Conservation (phyloP, 1,140 invertebrate species). For the Philopotamus ludificatus region DNA sequence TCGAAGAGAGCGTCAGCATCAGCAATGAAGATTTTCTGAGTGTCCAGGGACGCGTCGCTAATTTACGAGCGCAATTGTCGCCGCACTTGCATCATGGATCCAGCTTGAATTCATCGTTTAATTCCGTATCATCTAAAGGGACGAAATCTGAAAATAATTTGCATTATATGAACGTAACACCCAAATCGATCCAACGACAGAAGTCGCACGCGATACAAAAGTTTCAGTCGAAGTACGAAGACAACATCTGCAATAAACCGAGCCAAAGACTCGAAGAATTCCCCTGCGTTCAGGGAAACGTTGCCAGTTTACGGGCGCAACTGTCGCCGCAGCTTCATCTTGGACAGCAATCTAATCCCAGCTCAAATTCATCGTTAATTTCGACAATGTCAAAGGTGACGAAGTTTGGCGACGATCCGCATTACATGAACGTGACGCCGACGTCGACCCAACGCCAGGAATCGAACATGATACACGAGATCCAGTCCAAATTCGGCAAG, state of each 20-base stretch:
- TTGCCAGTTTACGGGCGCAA: slow-evolving; percentile 10
- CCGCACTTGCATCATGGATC: too few species aligned
- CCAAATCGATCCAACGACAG: too few species aligned
- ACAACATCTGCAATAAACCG: not conserved
- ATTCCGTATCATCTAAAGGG: too few species aligned
- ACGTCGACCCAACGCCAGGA: not conserved
- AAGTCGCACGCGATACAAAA: not conserved
- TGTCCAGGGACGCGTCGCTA: not conserved
- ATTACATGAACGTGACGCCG: not conserved
- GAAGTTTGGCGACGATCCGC: not conserved
- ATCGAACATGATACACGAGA: not conserved
- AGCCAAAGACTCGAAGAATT: slow-evolving; percentile 9
- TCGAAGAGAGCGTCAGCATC: too few species aligned
- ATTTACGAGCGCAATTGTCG: not conserved
- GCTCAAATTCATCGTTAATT: slow-evolving; percentile 1
- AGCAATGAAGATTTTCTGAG: slow-evolving; percentile 5
- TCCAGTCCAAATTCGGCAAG: too few species aligned
- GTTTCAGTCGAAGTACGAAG: not conserved
- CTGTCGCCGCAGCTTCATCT: not conserved
- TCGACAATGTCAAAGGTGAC: not conserved
- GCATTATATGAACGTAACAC: too few species aligned
- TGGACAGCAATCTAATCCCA: not conserved
- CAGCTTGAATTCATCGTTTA: too few species aligned
- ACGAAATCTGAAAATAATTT: too few species aligned
- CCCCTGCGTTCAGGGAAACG: not conserved